Evolutionary conservation across 1,140 invertebrate genomes (phyloP).

Genomic region (Nymphalis io): DNA sequence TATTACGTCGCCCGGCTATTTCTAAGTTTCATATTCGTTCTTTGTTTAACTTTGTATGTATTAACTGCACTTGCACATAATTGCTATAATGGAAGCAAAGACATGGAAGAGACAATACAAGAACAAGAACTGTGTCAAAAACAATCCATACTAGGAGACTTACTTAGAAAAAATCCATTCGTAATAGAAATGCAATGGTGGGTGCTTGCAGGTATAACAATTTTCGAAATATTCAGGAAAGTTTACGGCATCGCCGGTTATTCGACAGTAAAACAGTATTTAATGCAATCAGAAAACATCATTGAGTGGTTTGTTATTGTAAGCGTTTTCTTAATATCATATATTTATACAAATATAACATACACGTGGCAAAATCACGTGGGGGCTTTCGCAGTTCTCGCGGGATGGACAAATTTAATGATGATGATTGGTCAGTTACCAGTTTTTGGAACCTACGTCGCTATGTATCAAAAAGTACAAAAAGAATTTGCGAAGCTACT

Average conservation of each 20-base stretch:
- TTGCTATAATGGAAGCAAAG: constrained; percentile 88
- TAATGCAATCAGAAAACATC: constrained; percentile 90
- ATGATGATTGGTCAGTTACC: constrained; percentile 92
- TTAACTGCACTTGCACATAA: constrained; percentile 88
- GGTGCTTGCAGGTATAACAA: constrained; percentile 86
- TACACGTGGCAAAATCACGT: constrained; percentile 92
- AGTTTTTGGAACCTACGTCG: constrained; percentile 92
- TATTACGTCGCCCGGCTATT: constrained; percentile 90
- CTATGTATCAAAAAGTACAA: constrained; percentile 92
- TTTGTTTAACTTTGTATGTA: constrained; percentile 89
- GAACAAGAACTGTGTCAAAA: constrained; percentile 87
- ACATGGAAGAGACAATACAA: constrained; percentile 85
- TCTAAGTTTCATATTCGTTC: constrained; percentile 89
- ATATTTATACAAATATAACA: constrained; percentile 87
- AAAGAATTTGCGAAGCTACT: constrained; percentile 92
- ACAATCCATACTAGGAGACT: constrained; percentile 86
- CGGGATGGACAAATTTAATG: constrained; percentile 93
- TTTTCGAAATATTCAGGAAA: constrained; percentile 88
- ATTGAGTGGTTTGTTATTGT: constrained; percentile 92
- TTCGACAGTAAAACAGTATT: constrained; percentile 87
- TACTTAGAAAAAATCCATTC: constrained; percentile 86
- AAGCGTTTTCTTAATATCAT: constrained; percentile 90
- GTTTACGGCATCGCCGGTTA: constrained; percentile 89
- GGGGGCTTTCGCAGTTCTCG: constrained; percentile 90
- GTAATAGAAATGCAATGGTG: constrained; percentile 90